A percentile compares a stretch with the other conserved stretches of the same genome.
Conservation (phyloP, 2,888 invertebrate species). For the Ormia ochracea region DNA sequence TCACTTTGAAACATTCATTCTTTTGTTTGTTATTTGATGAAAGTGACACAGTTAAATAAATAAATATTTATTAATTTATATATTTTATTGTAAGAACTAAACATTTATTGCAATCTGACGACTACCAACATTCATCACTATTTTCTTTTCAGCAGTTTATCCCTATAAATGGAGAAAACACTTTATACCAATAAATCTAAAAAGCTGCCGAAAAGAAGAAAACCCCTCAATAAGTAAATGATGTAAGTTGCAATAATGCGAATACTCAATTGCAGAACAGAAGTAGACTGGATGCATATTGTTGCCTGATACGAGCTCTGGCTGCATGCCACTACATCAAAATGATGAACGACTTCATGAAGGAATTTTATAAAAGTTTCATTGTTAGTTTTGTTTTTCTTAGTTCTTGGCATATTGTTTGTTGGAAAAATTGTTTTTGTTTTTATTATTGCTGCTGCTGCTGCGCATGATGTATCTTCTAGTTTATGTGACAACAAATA, state of each 20-base stretch:
- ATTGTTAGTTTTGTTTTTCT: slow-evolving; percentile 13
- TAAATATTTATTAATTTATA: slow-evolving; percentile 29
- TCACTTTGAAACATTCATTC: background rate
- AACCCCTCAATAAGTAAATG: slow-evolving; percentile 50
- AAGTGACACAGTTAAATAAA: slow-evolving; percentile 15
- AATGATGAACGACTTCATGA: slow-evolving; percentile 58
- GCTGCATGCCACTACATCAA: slow-evolving; percentile 37
- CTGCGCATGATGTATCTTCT: slow-evolving; percentile 37
- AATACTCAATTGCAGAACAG: background rate
- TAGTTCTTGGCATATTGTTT: slow-evolving; percentile 47
- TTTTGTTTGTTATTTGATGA: slow-evolving; percentile 21
- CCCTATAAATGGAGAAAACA: slow-evolving; percentile 56
- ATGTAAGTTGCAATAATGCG: slow-evolving; percentile 1
- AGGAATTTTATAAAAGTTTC: slow-evolving; percentile 49
- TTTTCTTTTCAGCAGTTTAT: slow-evolving; percentile 48
- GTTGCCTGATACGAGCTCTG: slow-evolving; percentile 2
- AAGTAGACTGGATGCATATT: background rate
- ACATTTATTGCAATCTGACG: slow-evolving; percentile 59
- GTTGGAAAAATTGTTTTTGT: background rate
- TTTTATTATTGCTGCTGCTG: slow-evolving; percentile 2
- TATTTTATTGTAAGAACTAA: slow-evolving; percentile 17
- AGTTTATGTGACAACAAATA: slow-evolving; percentile 55
- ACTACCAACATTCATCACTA: slow-evolving; percentile 58
- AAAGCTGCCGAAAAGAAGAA: slow-evolving; percentile 20
- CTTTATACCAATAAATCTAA: slow-evolving; percentile 59